phyloP scores from a whole-genome alignment of 1,140 invertebrate species.

The Eupeodes corollae region DNA sequence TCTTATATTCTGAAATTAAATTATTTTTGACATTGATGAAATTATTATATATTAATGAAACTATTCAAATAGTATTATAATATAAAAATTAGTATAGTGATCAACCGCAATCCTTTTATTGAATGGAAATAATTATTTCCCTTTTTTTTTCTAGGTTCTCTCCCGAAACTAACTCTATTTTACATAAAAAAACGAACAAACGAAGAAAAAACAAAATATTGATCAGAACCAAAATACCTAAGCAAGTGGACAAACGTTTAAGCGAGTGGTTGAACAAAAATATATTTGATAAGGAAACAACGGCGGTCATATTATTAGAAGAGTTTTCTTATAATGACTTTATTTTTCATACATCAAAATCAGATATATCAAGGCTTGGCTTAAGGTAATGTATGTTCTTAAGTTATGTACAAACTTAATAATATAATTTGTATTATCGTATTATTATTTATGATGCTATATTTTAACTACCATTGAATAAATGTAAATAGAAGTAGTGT shows the following conservation, averaged over 20 bases:
- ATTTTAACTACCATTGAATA: no score
- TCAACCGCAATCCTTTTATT: no score
- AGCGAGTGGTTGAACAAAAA: constrained; percentile 48
- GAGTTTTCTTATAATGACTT: constrained; percentile 71
- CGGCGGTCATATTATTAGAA: constrained; percentile 54
- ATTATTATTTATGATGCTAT: no score
- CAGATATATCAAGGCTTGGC: constrained; percentile 62
- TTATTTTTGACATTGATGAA: no score
- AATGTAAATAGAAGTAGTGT: no score
- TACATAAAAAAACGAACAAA: background rate
- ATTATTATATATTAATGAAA: no score
- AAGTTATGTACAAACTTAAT: background rate
- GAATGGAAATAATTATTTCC: no score
- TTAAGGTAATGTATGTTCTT: constrained; percentile 47
- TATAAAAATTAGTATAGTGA: no score
- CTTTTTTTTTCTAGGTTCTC: constrained; percentile 4
- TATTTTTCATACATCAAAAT: constrained; percentile 56
- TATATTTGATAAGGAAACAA: constrained; percentile 45
- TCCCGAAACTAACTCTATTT: constrained; percentile 38
- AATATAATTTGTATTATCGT: no score
- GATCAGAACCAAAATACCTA: constrained; percentile 7
- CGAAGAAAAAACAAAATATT: constrained; percentile 15
- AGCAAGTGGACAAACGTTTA: constrained; percentile 38
- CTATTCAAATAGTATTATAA: no score
- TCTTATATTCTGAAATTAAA: no score